Evolutionary conservation across 2,113 vertebrate genomes (phyloP).

Genomic region (Solea senegalensis): DNA sequence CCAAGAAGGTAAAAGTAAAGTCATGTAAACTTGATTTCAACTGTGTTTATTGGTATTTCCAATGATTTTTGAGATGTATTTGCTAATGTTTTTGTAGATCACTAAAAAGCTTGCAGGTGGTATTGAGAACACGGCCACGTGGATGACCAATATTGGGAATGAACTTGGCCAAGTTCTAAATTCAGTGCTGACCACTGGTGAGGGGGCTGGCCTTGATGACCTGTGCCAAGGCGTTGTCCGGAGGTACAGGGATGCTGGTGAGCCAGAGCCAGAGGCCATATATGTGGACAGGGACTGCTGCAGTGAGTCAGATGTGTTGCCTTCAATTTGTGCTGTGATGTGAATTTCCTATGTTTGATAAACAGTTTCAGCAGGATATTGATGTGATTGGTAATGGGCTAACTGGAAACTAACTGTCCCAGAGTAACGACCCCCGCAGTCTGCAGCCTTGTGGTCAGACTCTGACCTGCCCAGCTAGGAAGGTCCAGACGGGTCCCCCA

Average conservation of each 20-base stretch:
- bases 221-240: conserved; percentile 36
- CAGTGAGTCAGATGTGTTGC: conserved; percentile 24
- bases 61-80: conserved; percentile 1
- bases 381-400: too few relatives aligned
- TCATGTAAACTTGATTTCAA: background rate
- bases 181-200: conserved; percentile 44
- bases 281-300: conserved; percentile 57
- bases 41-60: background rate
- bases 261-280: conserved; percentile 40
- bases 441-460: too few relatives aligned
- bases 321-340: background rate
- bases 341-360: background rate
- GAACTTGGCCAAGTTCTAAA: conserved; percentile 11
- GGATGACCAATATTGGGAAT: conserved; percentile 19
- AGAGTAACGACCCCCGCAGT: too few relatives aligned
- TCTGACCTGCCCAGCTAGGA: too few relatives aligned
- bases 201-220: conserved; percentile 37
- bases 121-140: conserved; percentile 27
- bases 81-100: conserved; percentile 8
- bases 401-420: too few relatives aligned
- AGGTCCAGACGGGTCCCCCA: too few relatives aligned
- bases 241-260: conserved; percentile 25
- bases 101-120: conserved; percentile 42
- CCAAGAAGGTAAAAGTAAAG: conserved; percentile 28
- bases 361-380: too few relatives aligned